phyloP scores from a whole-genome alignment of 2,797 vertebrate genomes.

The Siniperca obscura region DNA sequence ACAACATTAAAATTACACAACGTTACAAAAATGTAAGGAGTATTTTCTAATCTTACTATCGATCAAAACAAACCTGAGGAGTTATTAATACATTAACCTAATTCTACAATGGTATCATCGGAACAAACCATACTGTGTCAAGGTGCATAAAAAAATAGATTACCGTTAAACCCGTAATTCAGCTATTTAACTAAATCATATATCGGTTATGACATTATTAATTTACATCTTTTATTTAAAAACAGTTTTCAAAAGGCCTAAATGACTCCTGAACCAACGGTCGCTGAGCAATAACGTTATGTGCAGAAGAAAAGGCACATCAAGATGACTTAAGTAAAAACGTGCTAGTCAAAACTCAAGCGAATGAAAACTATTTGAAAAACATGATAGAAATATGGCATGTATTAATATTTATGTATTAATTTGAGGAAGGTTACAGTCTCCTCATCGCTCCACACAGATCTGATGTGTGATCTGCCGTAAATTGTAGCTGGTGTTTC shows the following conservation, averaged over 20 bases:
- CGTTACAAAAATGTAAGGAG: rapidly evolving
- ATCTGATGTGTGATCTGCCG: neutral
- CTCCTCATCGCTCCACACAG: neutral
- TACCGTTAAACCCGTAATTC: rapidly evolving
- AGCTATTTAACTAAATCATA: rapidly evolving
- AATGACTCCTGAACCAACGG: rapidly evolving
- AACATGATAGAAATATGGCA: neutral
- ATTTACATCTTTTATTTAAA: rapidly evolving
- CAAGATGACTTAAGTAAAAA: neutral
- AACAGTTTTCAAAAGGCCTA: rapidly evolving
- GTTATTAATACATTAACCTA: neutral
- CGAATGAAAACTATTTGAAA: neutral
- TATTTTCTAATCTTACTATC: rapidly evolving
- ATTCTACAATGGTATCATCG: conserved; percentile 62
- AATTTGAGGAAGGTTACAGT: neutral
- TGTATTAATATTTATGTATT: neutral
- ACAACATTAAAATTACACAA: rapidly evolving
- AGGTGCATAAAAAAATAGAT: neutral
- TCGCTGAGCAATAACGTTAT: no score
- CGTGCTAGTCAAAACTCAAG: no score
- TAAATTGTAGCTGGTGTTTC: neutral
- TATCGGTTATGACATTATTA: rapidly evolving
- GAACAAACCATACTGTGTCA: conserved; percentile 58
- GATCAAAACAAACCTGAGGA: rapidly evolving
- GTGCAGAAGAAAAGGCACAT: no score